Evolutionary conservation across 2,797 vertebrate species (phyloP).

Genomic region (Syngnathus acus): DNA sequence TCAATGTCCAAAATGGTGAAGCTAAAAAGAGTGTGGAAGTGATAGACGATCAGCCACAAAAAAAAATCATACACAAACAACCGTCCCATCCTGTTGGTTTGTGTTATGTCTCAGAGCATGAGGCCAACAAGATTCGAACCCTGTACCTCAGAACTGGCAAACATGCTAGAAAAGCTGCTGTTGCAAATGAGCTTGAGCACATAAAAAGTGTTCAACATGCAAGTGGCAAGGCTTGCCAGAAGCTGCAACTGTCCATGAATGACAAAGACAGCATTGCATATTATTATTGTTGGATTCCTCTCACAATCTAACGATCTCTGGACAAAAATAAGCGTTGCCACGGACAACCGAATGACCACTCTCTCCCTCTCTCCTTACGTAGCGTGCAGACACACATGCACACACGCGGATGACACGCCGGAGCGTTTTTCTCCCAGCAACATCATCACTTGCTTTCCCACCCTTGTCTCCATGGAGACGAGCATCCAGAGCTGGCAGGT

Average conservation of each 20-base stretch:
- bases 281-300: not conserved
- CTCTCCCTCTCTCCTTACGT: not conserved
- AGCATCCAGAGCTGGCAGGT: conserved; percentile 61
- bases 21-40: not conserved
- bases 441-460: conserved; percentile 68
- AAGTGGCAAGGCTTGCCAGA: not conserved
- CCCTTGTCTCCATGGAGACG: conserved; percentile 73
- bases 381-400: conserved; percentile 26
- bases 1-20: not conserved
- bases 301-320: not conserved
- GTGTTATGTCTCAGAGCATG: no score
- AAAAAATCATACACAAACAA: no score
- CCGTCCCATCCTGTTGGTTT: no score
- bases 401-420: conserved; percentile 52
- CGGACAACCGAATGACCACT: conserved; percentile 26
- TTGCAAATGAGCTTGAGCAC: not conserved
- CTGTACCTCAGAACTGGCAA: no score
- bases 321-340: conserved; percentile 6
- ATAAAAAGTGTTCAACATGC: not conserved
- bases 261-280: not conserved
- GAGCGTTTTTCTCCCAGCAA: conserved; percentile 61
- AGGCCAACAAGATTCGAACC: no score
- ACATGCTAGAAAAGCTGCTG: no score
- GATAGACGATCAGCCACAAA: not conserved
- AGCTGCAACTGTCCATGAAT: not conserved